Evolutionary conservation across 2,113 vertebrate species (phyloP).

Genomic region (Rhinichthys klamathensis): DNA sequence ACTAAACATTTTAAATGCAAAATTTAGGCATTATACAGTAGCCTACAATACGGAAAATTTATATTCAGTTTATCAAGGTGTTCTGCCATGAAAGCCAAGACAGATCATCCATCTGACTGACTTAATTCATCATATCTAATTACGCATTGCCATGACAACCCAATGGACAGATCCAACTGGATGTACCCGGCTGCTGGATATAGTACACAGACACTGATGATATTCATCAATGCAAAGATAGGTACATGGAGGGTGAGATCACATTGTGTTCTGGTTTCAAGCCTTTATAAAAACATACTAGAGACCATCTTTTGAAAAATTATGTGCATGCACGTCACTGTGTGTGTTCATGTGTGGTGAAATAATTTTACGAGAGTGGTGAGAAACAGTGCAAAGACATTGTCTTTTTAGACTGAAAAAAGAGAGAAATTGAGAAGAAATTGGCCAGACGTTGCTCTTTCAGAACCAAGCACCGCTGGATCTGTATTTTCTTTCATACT

Average conservation of each 20-base stretch:
- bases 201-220: conserved; percentile 6
- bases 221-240: neutral
- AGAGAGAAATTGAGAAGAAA: neutral
- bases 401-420: conserved; percentile 27
- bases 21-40: neutral
- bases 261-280: neutral
- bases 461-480: neutral
- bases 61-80: neutral
- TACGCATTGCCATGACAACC: neutral
- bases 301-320: neutral
- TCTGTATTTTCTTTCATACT: neutral
- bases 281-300: neutral
- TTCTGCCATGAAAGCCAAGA: conserved; percentile 12
- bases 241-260: neutral
- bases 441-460: neutral
- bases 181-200: neutral
- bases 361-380: conserved; percentile 49
- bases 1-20: neutral
- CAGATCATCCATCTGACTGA: conserved; percentile 14
- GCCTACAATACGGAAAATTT: neutral
- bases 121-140: conserved; percentile 26
- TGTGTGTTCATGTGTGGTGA: neutral
- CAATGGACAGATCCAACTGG: neutral
- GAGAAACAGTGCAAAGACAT: conserved; percentile 39
- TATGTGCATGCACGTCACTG: neutral